A percentile compares a stretch with the other conserved stretches of the same genome.
These are phyloP conservation scores for Busseola fusca DNA, from an alignment of 2,888 invertebrate genomes.

Conservation along the genomic window DNA sequence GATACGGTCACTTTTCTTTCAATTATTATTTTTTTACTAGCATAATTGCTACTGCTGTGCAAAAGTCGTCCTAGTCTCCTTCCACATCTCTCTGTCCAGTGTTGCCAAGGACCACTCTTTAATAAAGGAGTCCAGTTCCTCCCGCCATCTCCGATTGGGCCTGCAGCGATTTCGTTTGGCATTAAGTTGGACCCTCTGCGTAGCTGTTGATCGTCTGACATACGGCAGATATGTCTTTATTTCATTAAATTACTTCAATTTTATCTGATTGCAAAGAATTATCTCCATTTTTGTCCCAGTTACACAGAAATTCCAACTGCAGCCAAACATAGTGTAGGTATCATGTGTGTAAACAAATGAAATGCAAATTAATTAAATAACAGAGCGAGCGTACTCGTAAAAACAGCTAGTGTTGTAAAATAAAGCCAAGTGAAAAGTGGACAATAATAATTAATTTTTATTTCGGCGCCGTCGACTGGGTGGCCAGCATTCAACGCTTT, in stretches of 20 bases:
- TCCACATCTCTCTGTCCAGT: too few relatives aligned
- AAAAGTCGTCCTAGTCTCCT: too few relatives aligned
- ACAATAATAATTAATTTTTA: slow-evolving; percentile 69
- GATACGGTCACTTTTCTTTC: not conserved
- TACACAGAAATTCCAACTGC: slow-evolving; percentile 4
- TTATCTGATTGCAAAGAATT: not conserved
- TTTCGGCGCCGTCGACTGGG: slow-evolving; percentile 60
- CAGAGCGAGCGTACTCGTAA: slow-evolving; percentile 42
- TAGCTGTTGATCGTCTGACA: too few relatives aligned
- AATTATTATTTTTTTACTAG: too few relatives aligned
- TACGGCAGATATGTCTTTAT: too few relatives aligned
- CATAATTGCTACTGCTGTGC: too few relatives aligned
- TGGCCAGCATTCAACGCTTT: slow-evolving; percentile 63
- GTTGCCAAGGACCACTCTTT: too few relatives aligned
- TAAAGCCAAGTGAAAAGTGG: slow-evolving; percentile 57
- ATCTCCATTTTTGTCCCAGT: not conserved
- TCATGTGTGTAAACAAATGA: slow-evolving; percentile 30
- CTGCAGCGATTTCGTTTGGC: too few relatives aligned
- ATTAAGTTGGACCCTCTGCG: too few relatives aligned
- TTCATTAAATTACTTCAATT: not conserved
- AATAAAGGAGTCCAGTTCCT: too few relatives aligned
- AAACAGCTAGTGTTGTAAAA: slow-evolving; percentile 52
- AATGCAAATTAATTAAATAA: slow-evolving; percentile 56
- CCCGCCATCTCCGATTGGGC: too few relatives aligned
- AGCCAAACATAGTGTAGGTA: slow-evolving; percentile 16